Evolutionary conservation across 2,888 invertebrate species (phyloP).

Genomic region (Zaprionus lineosus): DNA sequence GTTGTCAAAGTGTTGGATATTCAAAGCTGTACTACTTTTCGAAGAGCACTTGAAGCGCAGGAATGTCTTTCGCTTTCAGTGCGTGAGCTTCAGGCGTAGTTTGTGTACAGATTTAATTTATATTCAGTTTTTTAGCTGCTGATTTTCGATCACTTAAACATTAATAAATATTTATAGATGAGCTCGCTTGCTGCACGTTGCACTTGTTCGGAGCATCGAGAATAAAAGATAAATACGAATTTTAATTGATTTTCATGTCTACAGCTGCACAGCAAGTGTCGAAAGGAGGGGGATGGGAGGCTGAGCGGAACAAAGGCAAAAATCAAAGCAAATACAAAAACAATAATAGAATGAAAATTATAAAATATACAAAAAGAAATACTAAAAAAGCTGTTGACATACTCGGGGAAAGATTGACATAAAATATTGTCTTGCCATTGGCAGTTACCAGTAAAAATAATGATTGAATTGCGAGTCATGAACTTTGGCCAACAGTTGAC

Average conservation of each 20-base stretch:
- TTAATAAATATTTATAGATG: constrained; percentile 74
- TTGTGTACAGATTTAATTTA: constrained; percentile 9
- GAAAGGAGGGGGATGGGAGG: no score
- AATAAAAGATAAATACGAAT: constrained; percentile 70
- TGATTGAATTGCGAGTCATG: constrained; percentile 41
- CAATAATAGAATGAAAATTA: no score
- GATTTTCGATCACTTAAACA: constrained; percentile 36
- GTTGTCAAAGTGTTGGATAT: neutral
- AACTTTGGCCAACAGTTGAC: constrained; percentile 35
- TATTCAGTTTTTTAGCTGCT: constrained; percentile 14
- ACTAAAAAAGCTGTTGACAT: constrained; percentile 69
- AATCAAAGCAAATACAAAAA: constrained; percentile 9
- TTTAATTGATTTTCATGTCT: constrained; percentile 76
- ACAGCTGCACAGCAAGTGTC: constrained; percentile 71
- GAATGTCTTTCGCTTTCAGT: constrained; percentile 54
- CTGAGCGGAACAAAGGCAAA: no score
- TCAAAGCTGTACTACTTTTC: constrained; percentile 9
- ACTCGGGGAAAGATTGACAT: constrained; percentile 60
- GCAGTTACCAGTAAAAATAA: constrained; percentile 42
- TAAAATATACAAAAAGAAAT: no score
- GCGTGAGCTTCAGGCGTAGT: constrained; percentile 42
- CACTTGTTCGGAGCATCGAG: constrained; percentile 65
- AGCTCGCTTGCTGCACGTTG: constrained; percentile 51
- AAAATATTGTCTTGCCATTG: constrained; percentile 60
- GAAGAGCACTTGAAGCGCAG: constrained; percentile 51